Conservation (phyloP, 2,797 vertebrate genomes). For the Chrosomus eos region DNA sequence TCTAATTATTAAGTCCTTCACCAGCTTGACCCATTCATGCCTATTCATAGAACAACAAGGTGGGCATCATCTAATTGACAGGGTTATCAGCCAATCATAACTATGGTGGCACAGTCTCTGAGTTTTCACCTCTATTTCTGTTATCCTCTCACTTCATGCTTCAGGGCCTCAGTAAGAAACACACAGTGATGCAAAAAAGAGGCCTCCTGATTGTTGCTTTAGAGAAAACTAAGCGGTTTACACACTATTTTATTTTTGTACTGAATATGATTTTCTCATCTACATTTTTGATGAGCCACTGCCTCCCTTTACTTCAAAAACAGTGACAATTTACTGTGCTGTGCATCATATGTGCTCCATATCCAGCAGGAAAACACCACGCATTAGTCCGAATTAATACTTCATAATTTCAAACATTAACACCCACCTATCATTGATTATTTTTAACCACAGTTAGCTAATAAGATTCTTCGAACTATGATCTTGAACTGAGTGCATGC, state of each 20-base stretch:
- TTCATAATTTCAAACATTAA: slow-evolving; percentile 21
- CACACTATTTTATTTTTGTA: background rate
- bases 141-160: background rate
- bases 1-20: background rate
- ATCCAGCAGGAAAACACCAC: slow-evolving; percentile 30
- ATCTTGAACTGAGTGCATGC: background rate
- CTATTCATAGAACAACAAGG: background rate
- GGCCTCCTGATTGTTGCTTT: background rate
- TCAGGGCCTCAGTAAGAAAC: background rate
- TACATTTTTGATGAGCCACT: background rate
- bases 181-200: background rate
- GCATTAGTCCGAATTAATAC: slow-evolving; percentile 37
- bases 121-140: background rate
- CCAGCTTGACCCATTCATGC: background rate
- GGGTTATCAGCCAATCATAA: background rate
- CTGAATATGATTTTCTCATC: background rate
- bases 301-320: background rate
- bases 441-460: background rate
- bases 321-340: slow-evolving; percentile 28
- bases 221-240: background rate
- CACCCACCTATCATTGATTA: background rate
- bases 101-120: background rate
- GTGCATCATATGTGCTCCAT: slow-evolving; percentile 40
- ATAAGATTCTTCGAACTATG: background rate
- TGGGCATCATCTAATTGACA: background rate